These are phyloP conservation scores for Trachythela sp. DNA, from an alignment of 64 coral and sea anemone genomes.

Conservation along the genomic window DNA sequence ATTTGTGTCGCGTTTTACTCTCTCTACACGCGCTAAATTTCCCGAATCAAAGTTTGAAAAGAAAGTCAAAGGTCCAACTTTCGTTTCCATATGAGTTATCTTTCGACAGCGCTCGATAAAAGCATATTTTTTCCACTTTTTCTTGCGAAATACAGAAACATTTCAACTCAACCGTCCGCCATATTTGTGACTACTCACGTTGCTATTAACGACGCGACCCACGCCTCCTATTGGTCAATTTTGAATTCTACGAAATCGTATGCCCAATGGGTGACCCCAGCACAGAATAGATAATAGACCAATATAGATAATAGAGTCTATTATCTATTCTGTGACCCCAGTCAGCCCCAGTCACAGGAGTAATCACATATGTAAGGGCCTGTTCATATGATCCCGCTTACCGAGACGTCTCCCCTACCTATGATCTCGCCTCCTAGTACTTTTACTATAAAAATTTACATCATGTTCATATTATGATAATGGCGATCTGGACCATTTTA, in stretches of 20 bases:
- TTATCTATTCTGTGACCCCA: too few relatives aligned
- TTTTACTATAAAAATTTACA: too few relatives aligned
- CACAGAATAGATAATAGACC: too few relatives aligned
- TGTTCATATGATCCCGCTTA: too few relatives aligned
- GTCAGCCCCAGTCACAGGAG: too few relatives aligned
- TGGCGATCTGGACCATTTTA: too few relatives aligned
- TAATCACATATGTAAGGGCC: too few relatives aligned
- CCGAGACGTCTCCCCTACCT: too few relatives aligned
- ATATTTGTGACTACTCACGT: neutral
- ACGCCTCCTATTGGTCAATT: neutral
- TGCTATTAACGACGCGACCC: neutral
- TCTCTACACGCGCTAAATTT: constrained; percentile 83
- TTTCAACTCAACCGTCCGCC: neutral
- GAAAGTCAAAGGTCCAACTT: constrained; percentile 78
- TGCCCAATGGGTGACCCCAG: too few relatives aligned
- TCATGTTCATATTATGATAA: too few relatives aligned
- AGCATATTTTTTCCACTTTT: neutral
- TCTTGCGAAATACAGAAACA: neutral
- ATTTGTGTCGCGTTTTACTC: constrained; percentile 63
- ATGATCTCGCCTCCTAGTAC: too few relatives aligned
- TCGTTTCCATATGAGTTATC: constrained; percentile 67
- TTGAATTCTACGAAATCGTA: neutral
- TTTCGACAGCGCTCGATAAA: neutral
- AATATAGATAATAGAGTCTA: too few relatives aligned
- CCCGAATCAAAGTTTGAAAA: constrained; percentile 99